Conservation (phyloP, 2,113 vertebrate species). For the Hippolais icterina region DNA sequence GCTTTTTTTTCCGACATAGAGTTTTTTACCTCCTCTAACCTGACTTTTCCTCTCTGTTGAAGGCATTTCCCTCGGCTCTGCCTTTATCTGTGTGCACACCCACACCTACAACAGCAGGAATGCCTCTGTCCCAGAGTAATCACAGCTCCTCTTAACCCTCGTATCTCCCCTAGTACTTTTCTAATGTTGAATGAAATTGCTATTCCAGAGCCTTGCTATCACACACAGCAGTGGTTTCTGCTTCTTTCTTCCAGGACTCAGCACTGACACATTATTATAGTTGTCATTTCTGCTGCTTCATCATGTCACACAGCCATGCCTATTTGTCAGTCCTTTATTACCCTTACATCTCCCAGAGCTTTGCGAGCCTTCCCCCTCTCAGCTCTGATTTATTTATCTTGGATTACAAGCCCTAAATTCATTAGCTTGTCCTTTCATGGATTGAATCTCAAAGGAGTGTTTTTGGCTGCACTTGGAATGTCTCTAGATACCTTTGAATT, state of each 20-base stretch:
- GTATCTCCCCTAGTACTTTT: not conserved
- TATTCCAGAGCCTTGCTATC: not conserved
- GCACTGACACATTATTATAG: not conserved
- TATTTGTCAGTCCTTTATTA: conserved; percentile 16
- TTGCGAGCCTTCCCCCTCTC: not conserved
- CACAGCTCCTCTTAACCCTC: not conserved
- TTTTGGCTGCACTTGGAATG: conserved; percentile 5
- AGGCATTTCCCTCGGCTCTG: not conserved
- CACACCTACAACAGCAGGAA: not conserved
- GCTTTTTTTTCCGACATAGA: fast-evolving
- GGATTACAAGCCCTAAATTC: conserved; percentile 22
- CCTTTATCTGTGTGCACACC: not conserved
- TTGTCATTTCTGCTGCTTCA: conserved; percentile 5
- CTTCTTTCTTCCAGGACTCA: not conserved
- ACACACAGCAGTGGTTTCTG: not conserved
- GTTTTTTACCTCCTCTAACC: not conserved
- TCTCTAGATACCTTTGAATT: not conserved
- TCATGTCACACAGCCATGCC: not conserved
- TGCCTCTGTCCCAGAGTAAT: not conserved
- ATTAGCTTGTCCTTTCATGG: conserved; percentile 2
- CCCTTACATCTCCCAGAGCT: not conserved
- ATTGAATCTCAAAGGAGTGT: conserved; percentile 4
- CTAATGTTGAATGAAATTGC: not conserved
- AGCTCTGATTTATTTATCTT: conserved; percentile 2
- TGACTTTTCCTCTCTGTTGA: not conserved